Percentiles rank a stretch among this genome's conserved stretches.
These are phyloP conservation scores for Ceratotherium simum DNA, from an alignment of 2,113 vertebrate genomes.

Conservation along the genomic window DNA sequence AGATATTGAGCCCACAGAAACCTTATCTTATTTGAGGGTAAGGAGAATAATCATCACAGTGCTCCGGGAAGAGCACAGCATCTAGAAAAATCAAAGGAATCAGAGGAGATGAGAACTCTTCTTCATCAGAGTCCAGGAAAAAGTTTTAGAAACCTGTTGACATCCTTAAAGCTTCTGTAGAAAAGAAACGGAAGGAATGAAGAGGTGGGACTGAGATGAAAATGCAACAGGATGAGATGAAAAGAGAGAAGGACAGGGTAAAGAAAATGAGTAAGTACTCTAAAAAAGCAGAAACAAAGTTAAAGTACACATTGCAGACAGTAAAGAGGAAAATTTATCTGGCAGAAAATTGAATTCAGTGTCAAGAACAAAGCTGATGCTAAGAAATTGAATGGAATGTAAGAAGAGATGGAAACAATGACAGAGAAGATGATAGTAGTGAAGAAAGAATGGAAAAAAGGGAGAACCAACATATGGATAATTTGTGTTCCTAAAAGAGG, in stretches of 20 bases:
- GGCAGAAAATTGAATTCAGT: constrained; percentile 8
- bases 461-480: neutral
- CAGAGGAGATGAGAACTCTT: constrained; percentile 15
- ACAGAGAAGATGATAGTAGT: constrained; percentile 13
- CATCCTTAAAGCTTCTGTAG: constrained; percentile 31
- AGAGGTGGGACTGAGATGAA: neutral
- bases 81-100: constrained; percentile 13
- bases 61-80: neutral
- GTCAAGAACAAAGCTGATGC: constrained; percentile 44
- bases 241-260: neutral
- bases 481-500: constrained; percentile 24
- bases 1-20: constrained; percentile 39
- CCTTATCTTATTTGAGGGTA: constrained; percentile 33
- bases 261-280: constrained; percentile 45
- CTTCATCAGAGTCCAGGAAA: neutral
- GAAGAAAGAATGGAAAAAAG: neutral
- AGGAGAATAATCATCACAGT: constrained; percentile 48
- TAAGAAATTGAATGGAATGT: constrained; percentile 14
- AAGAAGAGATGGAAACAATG: neutral
- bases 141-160: constrained; percentile 35
- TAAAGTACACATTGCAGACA: constrained; percentile 32
- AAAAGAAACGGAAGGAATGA: constrained; percentile 33
- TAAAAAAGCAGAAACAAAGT: constrained; percentile 1
- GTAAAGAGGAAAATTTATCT: constrained; percentile 46
- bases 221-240: constrained; percentile 25